These are phyloP conservation scores for Poecile atricapillus DNA, from an alignment of 2,113 vertebrate species.

Conservation along the genomic window DNA sequence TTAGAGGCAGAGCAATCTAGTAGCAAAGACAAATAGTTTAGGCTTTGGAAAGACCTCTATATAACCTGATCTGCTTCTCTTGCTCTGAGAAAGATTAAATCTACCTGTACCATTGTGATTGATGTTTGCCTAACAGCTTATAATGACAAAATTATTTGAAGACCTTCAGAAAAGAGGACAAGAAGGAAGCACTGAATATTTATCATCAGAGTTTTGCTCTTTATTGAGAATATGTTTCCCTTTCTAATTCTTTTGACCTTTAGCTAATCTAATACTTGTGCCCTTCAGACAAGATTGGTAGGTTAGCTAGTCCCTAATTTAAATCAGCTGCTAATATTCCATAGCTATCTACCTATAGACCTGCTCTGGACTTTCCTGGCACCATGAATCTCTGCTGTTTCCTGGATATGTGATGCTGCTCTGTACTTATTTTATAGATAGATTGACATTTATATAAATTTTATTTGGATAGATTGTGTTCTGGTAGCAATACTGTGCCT, in stretches of 20 bases:
- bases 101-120: not conserved
- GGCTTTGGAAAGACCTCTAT: not conserved
- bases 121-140: conserved; percentile 7
- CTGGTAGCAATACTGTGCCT: not conserved
- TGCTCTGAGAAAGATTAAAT: not conserved
- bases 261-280: not conserved
- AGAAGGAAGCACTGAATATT: not conserved
- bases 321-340: not conserved
- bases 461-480: not conserved
- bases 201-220: conserved; percentile 2
- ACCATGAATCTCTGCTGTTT: not conserved
- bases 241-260: conserved; percentile 1
- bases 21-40: not conserved
- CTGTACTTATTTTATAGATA: not conserved
- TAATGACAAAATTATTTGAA: conserved; percentile 3
- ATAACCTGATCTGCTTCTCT: not conserved
- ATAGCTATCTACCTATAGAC: not conserved
- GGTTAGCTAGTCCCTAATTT: not conserved
- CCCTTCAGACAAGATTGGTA: not conserved
- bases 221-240: not conserved
- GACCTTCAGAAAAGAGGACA: not conserved
- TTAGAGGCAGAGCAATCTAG: not conserved
- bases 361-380: not conserved
- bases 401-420: not conserved
- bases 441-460: not conserved